Base-by-base conservation (phyloP, 2,888 invertebrate species). In the Cheiracanthium punctorium region DNA sequence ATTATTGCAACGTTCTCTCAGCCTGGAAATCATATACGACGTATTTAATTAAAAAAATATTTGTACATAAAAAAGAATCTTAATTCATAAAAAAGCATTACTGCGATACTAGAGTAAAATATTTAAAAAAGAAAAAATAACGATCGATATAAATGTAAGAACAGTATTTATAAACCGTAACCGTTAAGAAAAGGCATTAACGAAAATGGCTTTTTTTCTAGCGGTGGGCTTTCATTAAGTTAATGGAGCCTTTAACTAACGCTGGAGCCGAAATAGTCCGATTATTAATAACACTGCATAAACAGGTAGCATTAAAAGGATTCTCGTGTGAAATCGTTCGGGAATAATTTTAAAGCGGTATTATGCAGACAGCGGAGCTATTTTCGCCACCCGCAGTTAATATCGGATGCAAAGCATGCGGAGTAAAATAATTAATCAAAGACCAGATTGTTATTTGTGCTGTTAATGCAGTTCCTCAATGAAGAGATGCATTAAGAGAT, bases 151-250 rank as follows among this genome's bases (percentile, higher is more conserved):
- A 58, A 58, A 58, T 58, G 12, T 20, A 58, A 24, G 20, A 8
- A 20, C 12, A n/a, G 58, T 5, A 58, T 58, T 58, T 58, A 58
- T 58, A 24, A 24, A 58, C 58, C 24, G 58, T 24, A 58, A 58
- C 58, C 58, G 58, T 58, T 58, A 58, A 58, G 24, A 58, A 58
- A 12, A 2, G 24, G 58, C 24, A 24, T 58, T 58, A 58, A 58
- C 58, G 58, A 58, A 58, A 58, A 58, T 58, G 58, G 58, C 58
- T 58, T 58, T 48, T n/a, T n/a, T 58, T 58, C 58, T 58, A 24
- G 24, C 20, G 24, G 12, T 12, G 24, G 12, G 58, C 24, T 17
- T 58, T 58, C 58, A 58, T 58, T 58, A 58, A 20, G 24, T 58
- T 58, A 58, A 58, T 58, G 58, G 58, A 58, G 58, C 5, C 24